These are phyloP conservation scores for Sus cebifrons DNA, from an alignment of 2,797 vertebrate species.

Conservation along the genomic window DNA sequence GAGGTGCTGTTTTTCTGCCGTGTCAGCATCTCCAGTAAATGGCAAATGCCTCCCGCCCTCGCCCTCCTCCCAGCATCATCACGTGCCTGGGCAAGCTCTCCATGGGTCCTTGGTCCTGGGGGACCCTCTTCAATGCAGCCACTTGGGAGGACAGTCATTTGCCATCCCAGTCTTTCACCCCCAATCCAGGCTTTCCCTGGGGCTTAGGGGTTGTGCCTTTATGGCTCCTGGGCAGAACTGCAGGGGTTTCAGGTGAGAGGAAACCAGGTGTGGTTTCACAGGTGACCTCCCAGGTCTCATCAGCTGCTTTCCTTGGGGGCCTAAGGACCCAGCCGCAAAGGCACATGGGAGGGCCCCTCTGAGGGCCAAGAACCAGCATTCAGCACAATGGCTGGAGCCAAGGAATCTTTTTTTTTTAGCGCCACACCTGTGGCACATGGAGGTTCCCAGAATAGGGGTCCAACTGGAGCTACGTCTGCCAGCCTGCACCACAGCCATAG, in stretches of 20 bases:
- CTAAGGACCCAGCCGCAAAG: accelerated
- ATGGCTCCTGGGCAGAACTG: neutral
- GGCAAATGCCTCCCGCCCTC: too few species aligned
- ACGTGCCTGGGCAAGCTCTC: neutral
- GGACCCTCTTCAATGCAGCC: neutral
- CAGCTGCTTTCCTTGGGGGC: too few species aligned
- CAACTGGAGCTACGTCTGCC: too few species aligned
- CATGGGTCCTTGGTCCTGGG: too few species aligned
- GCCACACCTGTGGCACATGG: too few species aligned
- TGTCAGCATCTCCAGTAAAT: neutral
- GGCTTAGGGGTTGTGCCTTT: neutral
- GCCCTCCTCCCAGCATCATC: too few species aligned
- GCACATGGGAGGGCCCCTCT: too few species aligned
- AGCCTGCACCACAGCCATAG: too few species aligned
- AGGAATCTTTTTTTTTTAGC: too few species aligned
- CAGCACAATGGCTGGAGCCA: neutral
- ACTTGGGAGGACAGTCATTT: neutral
- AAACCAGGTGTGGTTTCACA: neutral
- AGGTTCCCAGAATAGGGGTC: too few species aligned
- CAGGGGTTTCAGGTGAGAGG: neutral
- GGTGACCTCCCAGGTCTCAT: neutral
- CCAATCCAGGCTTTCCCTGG: neutral
- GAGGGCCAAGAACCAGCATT: accelerated
- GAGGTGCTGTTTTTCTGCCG: neutral
- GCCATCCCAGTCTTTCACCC: too few species aligned